Base-by-base conservation (phyloP, 2,113 vertebrate species). In the Brachyhypopomus occidentalis region DNA sequence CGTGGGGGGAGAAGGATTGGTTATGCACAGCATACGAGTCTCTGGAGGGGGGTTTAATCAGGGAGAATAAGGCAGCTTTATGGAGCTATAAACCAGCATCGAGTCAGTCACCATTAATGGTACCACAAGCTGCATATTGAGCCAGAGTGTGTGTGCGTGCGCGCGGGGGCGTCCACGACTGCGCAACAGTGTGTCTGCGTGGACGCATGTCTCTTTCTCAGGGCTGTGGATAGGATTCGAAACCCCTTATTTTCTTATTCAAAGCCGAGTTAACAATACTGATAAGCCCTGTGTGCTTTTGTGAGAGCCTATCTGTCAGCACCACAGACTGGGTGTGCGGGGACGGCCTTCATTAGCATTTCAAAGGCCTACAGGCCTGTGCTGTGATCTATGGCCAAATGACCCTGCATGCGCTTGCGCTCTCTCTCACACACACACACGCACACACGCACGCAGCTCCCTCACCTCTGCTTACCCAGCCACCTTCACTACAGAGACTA, bases 281-380 rank as follows among this genome's bases (percentile, higher is more conserved):
- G 30, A 12, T 36, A 66, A 36, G 56, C 19, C 9, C 11, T 52
- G 12, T 2, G 45, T 11, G 41, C 41, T 41, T 41, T 22, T 38
- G 30, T 45, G 75, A 23, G 48, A 22, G 66, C 66, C 66, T 41
- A 11, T 41, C 66, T 41, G 19, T 41, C 38, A 36, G 30, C 14
- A 20, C 27, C 64, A 67, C 66, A 70, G 66, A 70, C 66, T 27
- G 23, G 34, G 66, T 7, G 45, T 14, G 45, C 6, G 34, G 23
- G 70, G 80, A 69, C 66, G 77, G 77, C 22, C 73, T 52, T 41
- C 27, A 85, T 85, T 85, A 73, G 81, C 81, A 85, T 85, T 80
- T 83, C 84, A 85, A 83, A 83, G 71, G 78, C 77, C 73, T 66
- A 55, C 41, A 30, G 55, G 69, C 30, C 71, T 59, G 52, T 67